Evolutionary conservation across 2,113 vertebrate species (phyloP), one percentile per base, ranked within the genome.

Genomic region (Bos indicus): DNA sequence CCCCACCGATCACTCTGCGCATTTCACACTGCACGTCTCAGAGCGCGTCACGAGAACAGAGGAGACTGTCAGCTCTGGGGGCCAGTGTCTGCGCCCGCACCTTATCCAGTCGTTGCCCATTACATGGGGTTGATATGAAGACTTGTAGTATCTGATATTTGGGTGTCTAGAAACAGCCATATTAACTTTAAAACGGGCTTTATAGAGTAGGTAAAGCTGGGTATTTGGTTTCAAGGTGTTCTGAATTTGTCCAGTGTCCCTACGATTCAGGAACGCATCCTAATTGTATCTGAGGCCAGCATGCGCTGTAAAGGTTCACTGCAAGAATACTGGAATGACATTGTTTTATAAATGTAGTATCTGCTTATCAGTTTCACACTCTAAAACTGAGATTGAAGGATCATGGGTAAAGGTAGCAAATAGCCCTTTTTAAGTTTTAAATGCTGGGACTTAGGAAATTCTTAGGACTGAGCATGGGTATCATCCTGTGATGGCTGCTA

Each of bases 11-110:
- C 43, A 4, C 11, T 2, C 5, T 4, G 9, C 7, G 1, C 0
- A 0, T 2, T 12, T 17, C 21, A 6, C 8, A 3, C 7, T 33
- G 1, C 26, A 1, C 3, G 0, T 26, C 40, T 0, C 0, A 1
- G 11, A 12, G 40, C 0, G 0, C 4, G 0, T 33, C 33, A 2
- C 1, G 7, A 6, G 52, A 19, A 1, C 1, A 28, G 36, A 88
- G 36, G n/a, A 25, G 0, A 1, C 5, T 30, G 81, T 33, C 14
- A 17, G 1, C 26, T 25, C 30, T 0, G 0, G n/a, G 17, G 64
- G 28, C 82, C 88, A 1, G 9, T 19, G 11, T 46, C 83, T 62
- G 0, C 4, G 2, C 64, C 78, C 7, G 12, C 40, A 0, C 40
- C 19, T 1, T 6, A 2, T 1, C 2, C 28, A 5, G 30, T 33